Conservation (phyloP, 2,797 vertebrate genomes). For the Platyrinchus mystaceus region DNA sequence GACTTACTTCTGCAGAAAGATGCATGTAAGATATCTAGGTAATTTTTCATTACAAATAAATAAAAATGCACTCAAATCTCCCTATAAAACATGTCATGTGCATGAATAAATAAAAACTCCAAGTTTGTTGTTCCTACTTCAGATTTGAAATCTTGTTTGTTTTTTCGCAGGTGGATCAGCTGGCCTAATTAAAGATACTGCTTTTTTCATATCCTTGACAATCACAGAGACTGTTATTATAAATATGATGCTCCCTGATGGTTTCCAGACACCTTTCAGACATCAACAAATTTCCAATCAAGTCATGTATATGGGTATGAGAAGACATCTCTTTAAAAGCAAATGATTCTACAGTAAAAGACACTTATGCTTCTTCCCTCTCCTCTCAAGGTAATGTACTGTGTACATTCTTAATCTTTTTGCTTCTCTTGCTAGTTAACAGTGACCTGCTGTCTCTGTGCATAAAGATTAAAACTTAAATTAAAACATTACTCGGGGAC, state of each 20-base stretch:
- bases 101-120: neutral
- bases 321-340: constrained; percentile 2
- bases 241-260: neutral
- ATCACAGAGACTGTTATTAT: neutral
- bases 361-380: neutral
- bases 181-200: neutral
- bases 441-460: constrained; percentile 51
- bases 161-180: neutral
- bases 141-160: neutral
- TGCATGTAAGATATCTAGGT: neutral
- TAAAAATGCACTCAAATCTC: neutral
- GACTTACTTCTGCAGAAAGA: neutral
- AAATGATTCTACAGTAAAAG: neutral
- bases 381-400: constrained; percentile 26
- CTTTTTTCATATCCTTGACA: neutral
- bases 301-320: neutral
- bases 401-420: constrained; percentile 63
- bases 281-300: neutral
- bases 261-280: neutral
- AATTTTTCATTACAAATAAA: neutral
- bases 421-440: constrained; percentile 52
- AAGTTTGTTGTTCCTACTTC: neutral
- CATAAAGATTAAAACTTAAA: constrained; percentile 62
- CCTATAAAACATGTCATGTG: neutral
- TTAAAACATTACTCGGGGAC: constrained; percentile 59